These are phyloP conservation scores for Forbesichthys papilliferus DNA, from an alignment of 2,113 vertebrate species.

Conservation along the genomic window DNA sequence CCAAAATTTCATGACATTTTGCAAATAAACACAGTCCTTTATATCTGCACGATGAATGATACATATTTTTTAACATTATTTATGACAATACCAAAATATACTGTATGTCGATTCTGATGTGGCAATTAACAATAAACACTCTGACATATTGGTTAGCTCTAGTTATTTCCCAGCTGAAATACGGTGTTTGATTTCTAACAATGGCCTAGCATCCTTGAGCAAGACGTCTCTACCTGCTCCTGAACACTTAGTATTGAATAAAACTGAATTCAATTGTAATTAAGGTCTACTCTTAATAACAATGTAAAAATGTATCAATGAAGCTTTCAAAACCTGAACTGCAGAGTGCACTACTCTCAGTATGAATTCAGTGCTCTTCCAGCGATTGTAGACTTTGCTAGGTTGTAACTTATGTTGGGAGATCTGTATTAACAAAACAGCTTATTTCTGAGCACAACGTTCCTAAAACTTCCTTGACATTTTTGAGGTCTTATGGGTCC, in stretches of 20 bases:
- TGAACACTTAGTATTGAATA: too few species aligned
- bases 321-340: background rate
- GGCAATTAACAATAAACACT: background rate
- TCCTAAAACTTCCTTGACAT: constrained; percentile 56
- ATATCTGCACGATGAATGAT: too few species aligned
- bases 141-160: background rate
- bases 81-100: too few species aligned
- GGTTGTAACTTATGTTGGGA: constrained; percentile 39
- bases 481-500: constrained; percentile 52
- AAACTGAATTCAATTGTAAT: too few species aligned
- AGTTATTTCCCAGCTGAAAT: background rate
- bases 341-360: background rate
- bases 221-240: too few species aligned
- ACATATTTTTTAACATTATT: too few species aligned
- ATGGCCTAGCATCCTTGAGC: too few species aligned
- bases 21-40: too few species aligned
- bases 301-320: background rate
- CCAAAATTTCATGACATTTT: too few species aligned
- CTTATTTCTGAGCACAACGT: constrained; percentile 38
- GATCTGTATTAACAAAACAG: constrained; percentile 37
- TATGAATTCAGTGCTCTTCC: constrained; percentile 2
- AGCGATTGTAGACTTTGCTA: constrained; percentile 25
- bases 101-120: background rate
- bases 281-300: background rate
- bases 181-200: too few species aligned